Conservation (phyloP, 2,888 invertebrate genomes). For the Eumacrocentrus americanus region DNA sequence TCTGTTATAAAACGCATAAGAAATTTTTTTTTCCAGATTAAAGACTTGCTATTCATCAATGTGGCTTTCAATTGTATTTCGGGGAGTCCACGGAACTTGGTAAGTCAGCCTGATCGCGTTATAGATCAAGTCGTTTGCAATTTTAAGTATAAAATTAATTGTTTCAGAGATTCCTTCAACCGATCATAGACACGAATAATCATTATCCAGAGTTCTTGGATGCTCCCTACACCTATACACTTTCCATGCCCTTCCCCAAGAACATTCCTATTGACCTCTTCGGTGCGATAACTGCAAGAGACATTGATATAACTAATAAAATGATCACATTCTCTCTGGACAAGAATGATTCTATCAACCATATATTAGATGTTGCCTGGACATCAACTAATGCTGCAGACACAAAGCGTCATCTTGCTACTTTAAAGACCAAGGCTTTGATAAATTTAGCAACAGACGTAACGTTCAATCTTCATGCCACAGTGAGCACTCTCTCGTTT, state of each 20-base stretch:
- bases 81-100: conserved; percentile 16
- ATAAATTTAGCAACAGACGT: conserved; percentile 33
- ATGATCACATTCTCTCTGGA: conserved; percentile 36
- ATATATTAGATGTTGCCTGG: conserved; percentile 33
- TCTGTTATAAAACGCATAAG: background rate
- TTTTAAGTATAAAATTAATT: background rate
- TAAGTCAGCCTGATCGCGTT: conserved; percentile 19
- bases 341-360: conserved; percentile 23
- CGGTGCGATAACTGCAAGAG: conserved; percentile 35
- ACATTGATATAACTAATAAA: conserved; percentile 40
- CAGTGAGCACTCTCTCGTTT: conserved; percentile 29
- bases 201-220: conserved; percentile 33
- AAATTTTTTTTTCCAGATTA: conserved; percentile 22
- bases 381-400: conserved; percentile 25
- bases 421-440: conserved; percentile 30
- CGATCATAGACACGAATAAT: conserved; percentile 36
- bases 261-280: conserved; percentile 32
- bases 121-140: background rate
- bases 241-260: conserved; percentile 44
- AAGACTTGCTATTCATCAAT: conserved; percentile 10
- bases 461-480: conserved; percentile 35
- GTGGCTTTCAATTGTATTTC: conserved; percentile 26
- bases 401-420: conserved; percentile 34
- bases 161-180: conserved; percentile 33
- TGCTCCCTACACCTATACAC: conserved; percentile 34